A percentile compares a stretch with the other conserved stretches of the same genome.
Conservation (phyloP, 2,797 vertebrate species). For the Adrianichthys oophorus region DNA sequence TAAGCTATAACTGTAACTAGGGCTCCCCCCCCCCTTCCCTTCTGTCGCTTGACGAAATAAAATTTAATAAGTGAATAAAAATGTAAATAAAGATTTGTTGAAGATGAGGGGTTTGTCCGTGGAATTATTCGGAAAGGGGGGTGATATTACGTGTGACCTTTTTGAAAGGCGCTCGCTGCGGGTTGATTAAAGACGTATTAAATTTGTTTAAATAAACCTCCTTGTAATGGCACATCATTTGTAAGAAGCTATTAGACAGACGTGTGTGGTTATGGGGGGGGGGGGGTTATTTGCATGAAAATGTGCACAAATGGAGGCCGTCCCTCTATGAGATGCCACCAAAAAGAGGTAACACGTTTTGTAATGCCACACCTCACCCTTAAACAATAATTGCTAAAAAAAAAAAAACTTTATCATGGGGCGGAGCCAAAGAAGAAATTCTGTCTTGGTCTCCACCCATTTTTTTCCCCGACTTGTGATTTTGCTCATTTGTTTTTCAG, state of each 20-base stretch:
- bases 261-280: constrained; percentile 79
- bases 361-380: constrained; percentile 75
- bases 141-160: constrained; percentile 99
- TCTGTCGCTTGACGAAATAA: constrained; percentile 83
- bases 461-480: too few species aligned
- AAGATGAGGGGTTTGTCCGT: constrained; percentile 92
- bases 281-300: constrained; percentile 96
- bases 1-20: constrained; percentile 63
- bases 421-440: too few species aligned
- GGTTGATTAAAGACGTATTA: constrained; percentile 99
- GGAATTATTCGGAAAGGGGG: constrained; percentile 86
- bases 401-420: too few species aligned
- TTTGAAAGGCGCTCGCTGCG: constrained; percentile 88
- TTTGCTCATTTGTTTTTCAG: too few species aligned
- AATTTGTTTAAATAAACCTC: constrained; percentile 99
- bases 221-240: constrained; percentile 99
- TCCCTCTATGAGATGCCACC: constrained; percentile 85
- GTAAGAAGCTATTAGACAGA: constrained; percentile 99
- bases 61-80: constrained; percentile 99
- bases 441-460: too few species aligned
- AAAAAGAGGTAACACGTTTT: constrained; percentile 86
- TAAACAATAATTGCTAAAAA: too few species aligned
- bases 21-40: constrained; percentile 3
- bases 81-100: constrained; percentile 99
- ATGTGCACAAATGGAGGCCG: constrained; percentile 88